Conservation (phyloP, 2,797 vertebrate genomes). For the Enteromius trimaculatus region DNA sequence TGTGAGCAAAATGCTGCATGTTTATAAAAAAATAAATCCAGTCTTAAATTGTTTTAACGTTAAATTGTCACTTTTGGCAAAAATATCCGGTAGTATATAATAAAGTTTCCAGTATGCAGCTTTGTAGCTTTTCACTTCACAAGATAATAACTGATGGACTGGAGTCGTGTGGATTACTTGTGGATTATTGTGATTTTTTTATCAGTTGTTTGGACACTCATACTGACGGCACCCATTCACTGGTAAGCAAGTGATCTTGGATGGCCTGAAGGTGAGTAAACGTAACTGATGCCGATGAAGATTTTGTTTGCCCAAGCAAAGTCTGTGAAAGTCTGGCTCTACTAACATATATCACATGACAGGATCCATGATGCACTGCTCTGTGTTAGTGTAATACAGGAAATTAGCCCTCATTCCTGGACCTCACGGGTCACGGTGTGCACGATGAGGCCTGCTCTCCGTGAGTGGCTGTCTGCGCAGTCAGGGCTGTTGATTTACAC, state of each 20-base stretch:
- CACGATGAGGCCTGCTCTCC: not conserved
- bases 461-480: not conserved
- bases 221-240: not conserved
- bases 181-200: not conserved
- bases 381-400: slow-evolving; percentile 11
- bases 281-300: not conserved
- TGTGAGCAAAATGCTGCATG: not conserved
- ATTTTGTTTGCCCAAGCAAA: not conserved
- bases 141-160: not conserved
- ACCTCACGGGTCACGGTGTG: slow-evolving; percentile 10
- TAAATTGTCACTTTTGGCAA: not conserved
- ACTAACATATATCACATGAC: not conserved
- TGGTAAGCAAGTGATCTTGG: not conserved
- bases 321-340: not conserved
- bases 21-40: not conserved
- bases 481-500: slow-evolving; percentile 22
- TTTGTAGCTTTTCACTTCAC: not conserved
- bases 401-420: slow-evolving; percentile 20
- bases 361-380: slow-evolving; percentile 3
- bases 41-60: not conserved
- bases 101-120: not conserved
- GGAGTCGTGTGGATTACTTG: not conserved
- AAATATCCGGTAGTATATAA: not conserved
- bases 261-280: not conserved
- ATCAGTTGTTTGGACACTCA: not conserved